phyloP scores from a whole-genome alignment of 2,888 invertebrate genomes.

The Siphlonurus alternatus region DNA sequence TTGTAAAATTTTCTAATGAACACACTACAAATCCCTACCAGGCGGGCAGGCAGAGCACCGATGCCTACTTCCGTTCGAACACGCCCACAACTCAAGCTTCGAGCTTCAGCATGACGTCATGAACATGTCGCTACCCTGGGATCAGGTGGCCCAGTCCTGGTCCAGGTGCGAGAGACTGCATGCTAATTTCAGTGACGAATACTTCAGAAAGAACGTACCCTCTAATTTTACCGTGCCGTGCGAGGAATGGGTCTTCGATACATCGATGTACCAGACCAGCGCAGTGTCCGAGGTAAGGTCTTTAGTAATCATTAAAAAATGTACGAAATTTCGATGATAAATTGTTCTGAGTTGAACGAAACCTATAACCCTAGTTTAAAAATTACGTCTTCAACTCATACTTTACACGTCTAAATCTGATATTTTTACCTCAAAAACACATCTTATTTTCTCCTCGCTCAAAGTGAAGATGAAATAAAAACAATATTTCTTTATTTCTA shows the following conservation, averaged over 20 bases:
- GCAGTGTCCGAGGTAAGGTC: conserved; percentile 42
- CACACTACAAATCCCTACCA: too few species aligned
- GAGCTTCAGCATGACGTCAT: conserved; percentile 19
- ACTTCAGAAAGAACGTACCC: conserved; percentile 21
- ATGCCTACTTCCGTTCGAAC: conserved; percentile 40
- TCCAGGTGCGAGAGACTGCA: conserved; percentile 36
- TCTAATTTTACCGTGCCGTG: conserved; percentile 27
- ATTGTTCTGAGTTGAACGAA: too few species aligned
- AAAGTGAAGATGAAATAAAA: too few species aligned
- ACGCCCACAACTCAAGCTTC: conserved; percentile 29
- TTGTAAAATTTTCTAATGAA: too few species aligned
- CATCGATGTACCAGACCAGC: conserved; percentile 38
- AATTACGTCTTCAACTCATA: too few species aligned
- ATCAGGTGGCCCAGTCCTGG: conserved; percentile 26
- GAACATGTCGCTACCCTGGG: conserved; percentile 36
- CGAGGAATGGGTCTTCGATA: conserved; percentile 40
- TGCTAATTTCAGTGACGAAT: conserved; percentile 24
- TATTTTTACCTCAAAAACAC: too few species aligned
- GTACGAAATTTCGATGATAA: too few species aligned
- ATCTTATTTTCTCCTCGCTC: too few species aligned
- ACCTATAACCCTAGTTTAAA: too few species aligned
- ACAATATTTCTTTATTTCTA: too few species aligned
- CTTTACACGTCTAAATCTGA: too few species aligned
- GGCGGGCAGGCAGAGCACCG: conserved; percentile 22
- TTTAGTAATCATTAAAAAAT: too few species aligned